Conservation (phyloP, 1,140 invertebrate genomes). For the Gonatopus flavifemur region DNA sequence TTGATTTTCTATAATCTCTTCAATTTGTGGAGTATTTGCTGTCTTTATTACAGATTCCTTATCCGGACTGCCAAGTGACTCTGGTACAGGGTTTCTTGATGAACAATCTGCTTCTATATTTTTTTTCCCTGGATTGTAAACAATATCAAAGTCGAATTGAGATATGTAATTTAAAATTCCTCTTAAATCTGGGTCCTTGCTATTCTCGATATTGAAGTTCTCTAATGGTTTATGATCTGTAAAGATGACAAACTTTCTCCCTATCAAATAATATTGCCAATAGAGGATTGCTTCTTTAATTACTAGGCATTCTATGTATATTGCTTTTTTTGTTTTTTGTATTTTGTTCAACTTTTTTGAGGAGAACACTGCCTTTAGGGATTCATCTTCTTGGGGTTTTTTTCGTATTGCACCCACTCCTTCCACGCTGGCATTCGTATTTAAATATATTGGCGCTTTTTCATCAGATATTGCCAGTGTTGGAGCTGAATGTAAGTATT, state of each 20-base stretch:
- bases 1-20: conserved; percentile 8
- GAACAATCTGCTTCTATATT: conserved; percentile 10
- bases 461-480: neutral
- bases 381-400: conserved; percentile 1
- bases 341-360: conserved; percentile 1
- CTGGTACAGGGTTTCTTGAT: conserved; percentile 7
- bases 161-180: conserved; percentile 10
- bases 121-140: conserved; percentile 8
- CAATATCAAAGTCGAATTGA: conserved; percentile 9
- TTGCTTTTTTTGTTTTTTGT: conserved; percentile 14
- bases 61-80: neutral
- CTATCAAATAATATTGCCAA: conserved; percentile 18
- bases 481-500: neutral
- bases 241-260: conserved; percentile 6
- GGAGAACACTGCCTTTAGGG: conserved; percentile 9
- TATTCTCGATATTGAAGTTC: conserved; percentile 11
- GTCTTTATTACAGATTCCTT: neutral
- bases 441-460: neutral
- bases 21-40: neutral
- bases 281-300: conserved; percentile 19
- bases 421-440: neutral
- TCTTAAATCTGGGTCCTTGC: neutral
- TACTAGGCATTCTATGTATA: conserved; percentile 9
- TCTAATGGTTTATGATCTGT: conserved; percentile 14
- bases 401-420: neutral